These are phyloP conservation scores for Drosophila santomea DNA, from an alignment of 1,140 invertebrate genomes.

Conservation along the genomic window DNA sequence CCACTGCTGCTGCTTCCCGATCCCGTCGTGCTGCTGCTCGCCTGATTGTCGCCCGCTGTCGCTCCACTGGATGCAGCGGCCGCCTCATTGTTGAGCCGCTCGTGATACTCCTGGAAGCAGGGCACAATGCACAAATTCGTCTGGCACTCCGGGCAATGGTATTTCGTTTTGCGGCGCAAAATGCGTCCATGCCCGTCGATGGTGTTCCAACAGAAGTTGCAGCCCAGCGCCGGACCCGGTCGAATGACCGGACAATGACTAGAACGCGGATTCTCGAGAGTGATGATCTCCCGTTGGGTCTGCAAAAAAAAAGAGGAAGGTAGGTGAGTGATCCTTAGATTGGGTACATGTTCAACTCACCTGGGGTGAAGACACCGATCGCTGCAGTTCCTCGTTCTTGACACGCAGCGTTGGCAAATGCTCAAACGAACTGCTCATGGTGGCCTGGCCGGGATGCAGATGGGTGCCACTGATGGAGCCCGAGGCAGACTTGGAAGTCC, in stretches of 20 bases:
- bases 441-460: constrained; percentile 63
- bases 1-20: constrained; percentile 41
- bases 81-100: constrained; percentile 84
- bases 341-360: constrained; percentile 39
- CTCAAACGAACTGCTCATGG: constrained; percentile 77
- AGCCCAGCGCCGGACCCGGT: constrained; percentile 92
- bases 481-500: constrained; percentile 70
- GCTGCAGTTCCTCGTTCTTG: constrained; percentile 86
- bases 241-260: constrained; percentile 92
- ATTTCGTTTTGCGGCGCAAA: constrained; percentile 93
- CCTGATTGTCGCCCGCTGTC: constrained; percentile 49
- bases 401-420: constrained; percentile 85
- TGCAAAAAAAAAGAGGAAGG: constrained; percentile 4
- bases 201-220: constrained; percentile 95
- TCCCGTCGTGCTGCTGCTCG: constrained; percentile 42
- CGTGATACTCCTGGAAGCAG: constrained; percentile 93
- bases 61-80: constrained; percentile 39
- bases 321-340: background rate
- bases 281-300: constrained; percentile 82
- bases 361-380: constrained; percentile 87
- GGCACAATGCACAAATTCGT: constrained; percentile 94
- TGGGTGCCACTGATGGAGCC: constrained; percentile 47
- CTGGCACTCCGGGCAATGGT: constrained; percentile 94
- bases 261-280: constrained; percentile 85
- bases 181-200: constrained; percentile 92